These are phyloP conservation scores for Leptinotarsa rubiginosa DNA, from an alignment of 2,888 invertebrate species.

Conservation along the genomic window DNA sequence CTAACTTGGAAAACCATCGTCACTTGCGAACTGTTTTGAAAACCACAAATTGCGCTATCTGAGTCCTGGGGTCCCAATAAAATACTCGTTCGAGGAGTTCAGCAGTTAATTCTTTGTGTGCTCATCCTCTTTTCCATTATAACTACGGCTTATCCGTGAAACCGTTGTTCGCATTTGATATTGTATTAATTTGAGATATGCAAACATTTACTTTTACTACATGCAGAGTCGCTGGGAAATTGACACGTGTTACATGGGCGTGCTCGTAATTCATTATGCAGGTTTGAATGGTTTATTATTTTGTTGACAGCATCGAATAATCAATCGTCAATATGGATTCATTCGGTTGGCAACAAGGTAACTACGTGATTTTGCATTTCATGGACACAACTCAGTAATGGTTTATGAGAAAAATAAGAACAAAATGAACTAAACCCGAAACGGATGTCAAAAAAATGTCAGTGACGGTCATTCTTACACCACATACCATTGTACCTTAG, in stretches of 20 bases:
- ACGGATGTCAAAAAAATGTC: too few relatives aligned
- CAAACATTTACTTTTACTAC: slow-evolving; percentile 50
- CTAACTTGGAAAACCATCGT: slow-evolving; percentile 26
- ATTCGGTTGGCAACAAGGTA: background rate
- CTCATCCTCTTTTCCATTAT: slow-evolving; percentile 14
- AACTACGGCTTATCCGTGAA: slow-evolving; percentile 3
- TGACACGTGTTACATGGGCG: slow-evolving; percentile 25
- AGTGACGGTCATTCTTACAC: too few relatives aligned
- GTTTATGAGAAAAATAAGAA: too few relatives aligned
- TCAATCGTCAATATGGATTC: background rate
- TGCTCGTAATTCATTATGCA: background rate
- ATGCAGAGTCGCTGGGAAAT: slow-evolving; percentile 36
- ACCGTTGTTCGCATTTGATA: background rate
- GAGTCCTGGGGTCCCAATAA: background rate
- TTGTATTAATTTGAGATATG: slow-evolving; percentile 48
- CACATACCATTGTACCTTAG: too few relatives aligned
- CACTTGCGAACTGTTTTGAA: slow-evolving; percentile 29
- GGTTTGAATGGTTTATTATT: slow-evolving; percentile 2
- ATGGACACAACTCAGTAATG: too few relatives aligned
- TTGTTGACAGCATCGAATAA: background rate
- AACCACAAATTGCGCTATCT: background rate
- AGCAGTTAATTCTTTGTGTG: slow-evolving; percentile 17
- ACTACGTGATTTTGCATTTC: background rate
- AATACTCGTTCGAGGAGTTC: background rate
- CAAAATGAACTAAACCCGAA: too few relatives aligned